These are phyloP conservation scores for Dipus sagitta DNA, from an alignment of 2,797 vertebrate genomes.

Conservation along the genomic window DNA sequence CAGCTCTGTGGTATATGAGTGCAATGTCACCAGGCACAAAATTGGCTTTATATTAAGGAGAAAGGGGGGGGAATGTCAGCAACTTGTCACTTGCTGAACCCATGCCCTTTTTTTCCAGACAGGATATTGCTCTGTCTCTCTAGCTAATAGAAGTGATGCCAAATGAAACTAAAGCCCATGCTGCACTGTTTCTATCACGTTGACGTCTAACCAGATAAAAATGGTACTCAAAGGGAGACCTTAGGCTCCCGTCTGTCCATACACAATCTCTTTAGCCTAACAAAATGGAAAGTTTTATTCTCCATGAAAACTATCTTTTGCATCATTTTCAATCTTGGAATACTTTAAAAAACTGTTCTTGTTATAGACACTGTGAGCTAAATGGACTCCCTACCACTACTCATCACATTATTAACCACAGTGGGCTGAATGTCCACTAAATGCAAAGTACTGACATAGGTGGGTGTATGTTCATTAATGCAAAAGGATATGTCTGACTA, in stretches of 20 bases:
- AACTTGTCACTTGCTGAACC: slow-evolving; percentile 16
- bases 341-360: slow-evolving; percentile 32
- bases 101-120: slow-evolving; percentile 27
- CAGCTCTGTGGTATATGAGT: neutral
- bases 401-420: neutral
- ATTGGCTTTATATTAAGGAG: neutral
- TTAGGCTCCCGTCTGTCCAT: neutral
- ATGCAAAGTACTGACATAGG: neutral
- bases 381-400: neutral
- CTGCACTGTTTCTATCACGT: neutral
- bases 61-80: neutral
- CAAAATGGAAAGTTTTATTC: slow-evolving; percentile 9
- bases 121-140: slow-evolving; percentile 30
- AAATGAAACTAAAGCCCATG: slow-evolving; percentile 51
- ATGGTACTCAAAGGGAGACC: neutral
- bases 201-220: slow-evolving; percentile 22
- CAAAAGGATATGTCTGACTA: neutral
- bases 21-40: neutral
- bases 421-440: neutral
- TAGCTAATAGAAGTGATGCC: slow-evolving; percentile 34
- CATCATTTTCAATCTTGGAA: slow-evolving; percentile 54
- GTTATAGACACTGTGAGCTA: neutral
- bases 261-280: neutral
- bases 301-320: neutral
- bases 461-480: neutral